phyloP scores from a whole-genome alignment of 2,797 vertebrate species.

The Percopsis omiscomaycus region DNA sequence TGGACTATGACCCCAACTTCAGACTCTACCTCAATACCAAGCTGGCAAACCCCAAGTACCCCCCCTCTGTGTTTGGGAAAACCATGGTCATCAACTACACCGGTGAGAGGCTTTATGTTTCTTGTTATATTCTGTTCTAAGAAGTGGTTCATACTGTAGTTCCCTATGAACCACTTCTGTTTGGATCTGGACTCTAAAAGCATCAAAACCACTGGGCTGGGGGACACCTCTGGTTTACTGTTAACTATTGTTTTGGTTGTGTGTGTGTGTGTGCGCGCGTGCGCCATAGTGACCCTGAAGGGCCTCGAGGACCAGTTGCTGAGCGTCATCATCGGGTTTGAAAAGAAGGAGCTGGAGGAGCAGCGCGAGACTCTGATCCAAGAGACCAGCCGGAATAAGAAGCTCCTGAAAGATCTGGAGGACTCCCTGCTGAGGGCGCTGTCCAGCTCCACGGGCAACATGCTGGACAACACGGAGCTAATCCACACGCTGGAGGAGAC shows the following conservation, averaged over 20 bases:
- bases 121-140: no score
- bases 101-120: conserved; percentile 73
- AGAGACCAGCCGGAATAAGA: conserved; percentile 93
- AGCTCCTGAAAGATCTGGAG: conserved; percentile 89
- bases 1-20: conserved; percentile 93
- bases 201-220: no score
- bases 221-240: not conserved
- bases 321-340: conserved; percentile 89
- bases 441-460: conserved; percentile 92
- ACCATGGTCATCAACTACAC: conserved; percentile 98
- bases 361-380: conserved; percentile 90
- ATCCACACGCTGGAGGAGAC: conserved; percentile 91
- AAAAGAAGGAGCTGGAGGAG: conserved; percentile 90
- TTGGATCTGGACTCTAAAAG: no score
- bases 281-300: conserved; percentile 85
- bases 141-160: no score
- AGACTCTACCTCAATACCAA: conserved; percentile 94
- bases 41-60: conserved; percentile 89
- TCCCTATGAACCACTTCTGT: no score
- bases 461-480: conserved; percentile 94
- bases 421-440: conserved; percentile 91
- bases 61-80: conserved; percentile 93
- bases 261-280: conserved; percentile 19
- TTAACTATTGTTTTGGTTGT: not conserved
- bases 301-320: conserved; percentile 96